phyloP scores from a whole-genome alignment of 2,888 invertebrate genomes.

The Parthenolecanium corni region DNA sequence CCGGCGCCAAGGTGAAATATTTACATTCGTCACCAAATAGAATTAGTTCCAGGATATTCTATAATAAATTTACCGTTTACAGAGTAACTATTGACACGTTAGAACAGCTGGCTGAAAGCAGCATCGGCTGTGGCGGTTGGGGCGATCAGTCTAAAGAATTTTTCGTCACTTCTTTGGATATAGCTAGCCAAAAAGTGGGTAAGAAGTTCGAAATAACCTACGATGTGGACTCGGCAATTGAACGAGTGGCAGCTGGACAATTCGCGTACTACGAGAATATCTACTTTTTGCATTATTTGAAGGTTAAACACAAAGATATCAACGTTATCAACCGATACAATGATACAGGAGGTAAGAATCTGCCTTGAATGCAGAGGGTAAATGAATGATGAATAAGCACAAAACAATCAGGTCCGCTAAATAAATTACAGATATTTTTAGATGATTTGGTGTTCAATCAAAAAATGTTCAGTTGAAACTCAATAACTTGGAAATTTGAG shows the following conservation, averaged over 20 bases:
- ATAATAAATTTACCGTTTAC: conserved; percentile 30
- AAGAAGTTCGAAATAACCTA: conserved; percentile 47
- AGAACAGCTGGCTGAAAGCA: conserved; percentile 52
- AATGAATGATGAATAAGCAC: neutral
- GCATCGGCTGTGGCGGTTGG: conserved; percentile 58
- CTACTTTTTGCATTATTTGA: conserved; percentile 54
- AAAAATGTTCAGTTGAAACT: too few relatives aligned
- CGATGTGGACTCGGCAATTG: conserved; percentile 49
- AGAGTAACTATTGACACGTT: conserved; percentile 70
- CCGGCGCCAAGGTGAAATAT: conserved; percentile 51
- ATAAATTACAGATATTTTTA: too few relatives aligned
- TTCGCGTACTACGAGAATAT: conserved; percentile 72
- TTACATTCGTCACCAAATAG: neutral
- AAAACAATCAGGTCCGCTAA: too few relatives aligned
- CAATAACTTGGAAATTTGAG: too few relatives aligned
- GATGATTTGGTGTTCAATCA: too few relatives aligned
- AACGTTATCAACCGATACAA: conserved; percentile 14
- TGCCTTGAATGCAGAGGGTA: neutral
- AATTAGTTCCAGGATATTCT: neutral
- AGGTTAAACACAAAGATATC: conserved; percentile 39
- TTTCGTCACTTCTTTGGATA: conserved; percentile 57
- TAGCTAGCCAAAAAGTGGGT: conserved; percentile 53
- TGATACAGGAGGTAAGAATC: conserved; percentile 10
- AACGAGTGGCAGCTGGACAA: conserved; percentile 54
- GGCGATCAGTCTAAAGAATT: conserved; percentile 57